Conservation (phyloP, 2,797 vertebrate genomes). For the Sebastes matsubarae region DNA sequence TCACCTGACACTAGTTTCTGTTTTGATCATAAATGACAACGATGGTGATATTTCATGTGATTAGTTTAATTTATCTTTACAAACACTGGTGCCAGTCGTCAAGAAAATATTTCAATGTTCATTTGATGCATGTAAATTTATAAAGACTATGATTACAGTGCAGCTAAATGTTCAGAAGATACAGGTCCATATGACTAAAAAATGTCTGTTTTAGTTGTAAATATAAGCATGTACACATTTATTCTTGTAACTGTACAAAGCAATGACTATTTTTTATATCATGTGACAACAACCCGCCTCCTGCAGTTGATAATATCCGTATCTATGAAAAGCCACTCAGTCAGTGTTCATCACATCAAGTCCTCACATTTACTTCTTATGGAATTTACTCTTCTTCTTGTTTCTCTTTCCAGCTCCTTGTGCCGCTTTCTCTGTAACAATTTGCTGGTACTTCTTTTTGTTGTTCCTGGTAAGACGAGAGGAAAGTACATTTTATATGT, state of each 20-base stretch:
- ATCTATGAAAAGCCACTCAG: conserved; percentile 6
- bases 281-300: background rate
- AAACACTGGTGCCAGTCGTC: background rate
- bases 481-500: background rate
- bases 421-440: conserved; percentile 90
- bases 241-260: conserved; percentile 7
- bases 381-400: conserved; percentile 89
- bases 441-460: conserved; percentile 92
- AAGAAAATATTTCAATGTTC: conserved; percentile 7
- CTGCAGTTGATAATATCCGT: background rate
- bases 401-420: conserved; percentile 88
- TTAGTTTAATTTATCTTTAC: background rate
- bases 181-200: background rate
- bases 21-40: background rate
- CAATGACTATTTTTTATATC: background rate
- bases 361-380: conserved; percentile 75
- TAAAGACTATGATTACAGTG: background rate
- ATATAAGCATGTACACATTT: conserved; percentile 70
- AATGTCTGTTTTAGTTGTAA: background rate
- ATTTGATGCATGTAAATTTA: background rate
- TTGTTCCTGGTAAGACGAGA: conserved; percentile 85
- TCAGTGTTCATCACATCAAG: background rate
- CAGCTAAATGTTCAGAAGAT: background rate
- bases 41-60: background rate
- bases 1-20: background rate